phyloP scores from a whole-genome alignment of 1,140 invertebrate species.

The Cyclargus thomasi region DNA sequence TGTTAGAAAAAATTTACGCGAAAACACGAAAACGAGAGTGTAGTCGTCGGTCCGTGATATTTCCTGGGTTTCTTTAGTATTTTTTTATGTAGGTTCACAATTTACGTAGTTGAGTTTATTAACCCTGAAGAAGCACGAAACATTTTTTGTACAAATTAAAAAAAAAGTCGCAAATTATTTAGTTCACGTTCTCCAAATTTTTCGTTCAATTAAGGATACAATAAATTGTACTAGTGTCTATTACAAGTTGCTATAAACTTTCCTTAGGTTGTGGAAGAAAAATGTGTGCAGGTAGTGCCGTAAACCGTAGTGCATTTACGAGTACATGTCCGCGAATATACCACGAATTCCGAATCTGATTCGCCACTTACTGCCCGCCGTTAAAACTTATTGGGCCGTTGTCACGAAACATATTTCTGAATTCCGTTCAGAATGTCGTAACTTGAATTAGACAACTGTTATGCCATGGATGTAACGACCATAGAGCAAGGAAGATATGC shows the following conservation, averaged over 20 bases:
- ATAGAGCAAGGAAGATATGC: not conserved
- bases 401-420: constrained; percentile 30
- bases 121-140: not conserved
- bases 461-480: constrained; percentile 3
- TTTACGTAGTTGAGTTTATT: not conserved
- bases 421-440: constrained; percentile 19
- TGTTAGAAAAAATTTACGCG: not conserved
- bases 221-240: no score
- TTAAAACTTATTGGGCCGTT: constrained; percentile 30
- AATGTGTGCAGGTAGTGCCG: no score
- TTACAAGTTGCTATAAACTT: no score
- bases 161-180: no score
- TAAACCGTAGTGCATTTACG: constrained; percentile 6
- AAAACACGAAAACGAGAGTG: not conserved
- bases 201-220: no score
- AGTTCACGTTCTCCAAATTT: no score
- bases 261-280: no score
- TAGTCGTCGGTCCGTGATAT: not conserved
- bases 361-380: constrained; percentile 23
- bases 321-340: constrained; percentile 9
- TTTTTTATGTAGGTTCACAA: not conserved
- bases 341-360: constrained; percentile 30
- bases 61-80: not conserved
- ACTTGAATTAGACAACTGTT: constrained; percentile 14
- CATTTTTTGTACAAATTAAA: not conserved